Base-by-base conservation (phyloP, 2,797 vertebrate species). In the Rhinogobio ventralis region DNA sequence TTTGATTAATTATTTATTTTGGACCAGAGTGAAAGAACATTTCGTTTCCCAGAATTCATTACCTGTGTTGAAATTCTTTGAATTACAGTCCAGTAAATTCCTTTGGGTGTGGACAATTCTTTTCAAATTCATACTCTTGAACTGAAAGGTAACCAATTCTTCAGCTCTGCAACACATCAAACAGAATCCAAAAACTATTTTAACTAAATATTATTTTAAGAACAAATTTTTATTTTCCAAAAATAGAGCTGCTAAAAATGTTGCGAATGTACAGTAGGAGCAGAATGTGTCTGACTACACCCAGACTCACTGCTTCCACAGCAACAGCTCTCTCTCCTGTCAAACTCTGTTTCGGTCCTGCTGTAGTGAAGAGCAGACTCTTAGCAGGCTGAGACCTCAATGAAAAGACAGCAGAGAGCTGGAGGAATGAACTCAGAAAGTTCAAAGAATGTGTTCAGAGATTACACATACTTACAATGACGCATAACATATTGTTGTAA, bases 311-410 rank as follows among this genome's bases (percentile, higher is more conserved):
- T 13, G 81, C 86, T 82, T 84, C 78, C 51, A 25, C 45, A 81
- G 83, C 84, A 76, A 66, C 20, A 49, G 76, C 39, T 84, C 55
- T 66, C 45, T 28, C 51, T 46, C 80, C 28, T 55, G 69, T 77
- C 83, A 86, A 81, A 86, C 83, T 64, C 17, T 15, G 71, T 87
- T 85, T 88, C 84, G 85, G 73, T 80, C 71, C 25, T 75, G 66
- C 79, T 20, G 72, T 57, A 15, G 55, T 84, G 23, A 84, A 82
- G 57, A 69, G 45, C 23, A n/a, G 81, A 57, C 73, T 84, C 74
- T 60, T 51, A 60, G 62, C 66, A 68, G 82, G 74, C 28, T 71
- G 39, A 75, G 57, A 39, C 71, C 81, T 81, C 66, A 68, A 57
- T 76, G 46, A 85, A 79, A 76, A 74, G 69, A 55, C 80, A 71